Percentiles rank a stretch among this genome's conserved stretches.
Conservation (phyloP, 2,797 vertebrate species). For the Poecilia gillii region DNA sequence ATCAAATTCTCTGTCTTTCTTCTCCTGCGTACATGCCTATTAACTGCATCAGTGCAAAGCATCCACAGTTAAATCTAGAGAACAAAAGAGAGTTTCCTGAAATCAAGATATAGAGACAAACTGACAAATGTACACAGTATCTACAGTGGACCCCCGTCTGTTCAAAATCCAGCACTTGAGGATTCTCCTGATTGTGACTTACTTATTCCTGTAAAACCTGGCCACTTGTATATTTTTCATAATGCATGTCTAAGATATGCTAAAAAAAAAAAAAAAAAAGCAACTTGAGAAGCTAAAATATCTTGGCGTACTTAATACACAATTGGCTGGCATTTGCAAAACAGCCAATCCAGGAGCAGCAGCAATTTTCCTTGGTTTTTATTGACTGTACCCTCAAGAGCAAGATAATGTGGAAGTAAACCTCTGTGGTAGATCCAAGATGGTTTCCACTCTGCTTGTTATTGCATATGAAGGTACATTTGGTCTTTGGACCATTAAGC, state of each 20-base stretch:
- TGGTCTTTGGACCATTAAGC: neutral
- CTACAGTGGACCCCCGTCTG: neutral
- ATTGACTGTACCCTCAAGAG: neutral
- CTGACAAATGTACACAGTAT: neutral
- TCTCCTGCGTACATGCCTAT: constrained; percentile 65
- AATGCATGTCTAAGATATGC: neutral
- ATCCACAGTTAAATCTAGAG: constrained; percentile 39
- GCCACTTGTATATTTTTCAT: neutral
- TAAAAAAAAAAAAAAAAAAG: neutral
- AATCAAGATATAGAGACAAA: constrained; percentile 26
- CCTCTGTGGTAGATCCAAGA: neutral
- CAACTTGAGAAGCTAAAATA: neutral
- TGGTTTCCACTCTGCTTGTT: neutral
- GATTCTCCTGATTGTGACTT: neutral
- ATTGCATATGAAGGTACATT: neutral
- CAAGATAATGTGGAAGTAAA: neutral
- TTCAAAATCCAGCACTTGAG: neutral
- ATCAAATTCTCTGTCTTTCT: constrained; percentile 41
- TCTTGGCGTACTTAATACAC: neutral
- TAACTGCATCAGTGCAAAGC: constrained; percentile 47
- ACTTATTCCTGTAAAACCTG: neutral
- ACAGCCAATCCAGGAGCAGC: neutral
- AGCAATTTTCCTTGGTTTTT: neutral
- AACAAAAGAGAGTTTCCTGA: constrained; percentile 26
- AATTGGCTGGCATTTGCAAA: neutral